Percentiles rank a stretch among this genome's conserved stretches.
These are phyloP conservation scores for Mus spicilegus DNA, from an alignment of 2,113 vertebrate species.

Conservation along the genomic window DNA sequence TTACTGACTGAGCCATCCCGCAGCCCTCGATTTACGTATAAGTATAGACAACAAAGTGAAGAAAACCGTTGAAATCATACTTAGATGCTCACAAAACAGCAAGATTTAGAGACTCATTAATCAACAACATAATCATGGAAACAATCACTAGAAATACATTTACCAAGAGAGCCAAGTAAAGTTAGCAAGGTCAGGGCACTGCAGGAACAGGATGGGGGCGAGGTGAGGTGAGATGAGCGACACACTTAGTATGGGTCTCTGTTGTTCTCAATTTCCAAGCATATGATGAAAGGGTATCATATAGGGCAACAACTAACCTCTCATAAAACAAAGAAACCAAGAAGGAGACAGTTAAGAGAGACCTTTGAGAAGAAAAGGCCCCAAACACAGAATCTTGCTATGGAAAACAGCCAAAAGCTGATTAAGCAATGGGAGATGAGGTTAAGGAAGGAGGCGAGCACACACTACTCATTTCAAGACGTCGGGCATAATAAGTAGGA, in stretches of 20 bases:
- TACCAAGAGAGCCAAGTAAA: background rate
- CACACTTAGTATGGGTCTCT: background rate
- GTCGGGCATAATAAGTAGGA: slow-evolving; percentile 58
- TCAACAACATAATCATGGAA: background rate
- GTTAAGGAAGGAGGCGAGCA: background rate
- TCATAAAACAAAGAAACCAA: slow-evolving; percentile 40
- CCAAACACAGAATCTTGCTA: background rate
- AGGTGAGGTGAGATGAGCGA: background rate
- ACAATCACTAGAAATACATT: background rate
- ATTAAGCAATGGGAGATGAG: slow-evolving; percentile 23
- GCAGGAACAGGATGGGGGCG: background rate
- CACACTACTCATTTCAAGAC: slow-evolving; percentile 31
- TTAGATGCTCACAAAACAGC: background rate
- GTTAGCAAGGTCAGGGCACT: background rate
- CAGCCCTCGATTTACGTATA: background rate
- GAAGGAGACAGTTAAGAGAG: slow-evolving; percentile 32
- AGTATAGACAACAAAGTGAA: background rate
- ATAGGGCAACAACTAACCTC: background rate
- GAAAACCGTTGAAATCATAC: background rate
- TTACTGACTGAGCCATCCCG: too few species aligned
- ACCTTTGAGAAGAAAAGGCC: slow-evolving; percentile 27
- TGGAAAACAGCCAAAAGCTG: slow-evolving; percentile 62
- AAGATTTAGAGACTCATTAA: background rate
- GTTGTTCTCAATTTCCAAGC: background rate
- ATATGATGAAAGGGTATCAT: slow-evolving; percentile 14